Evolutionary conservation across 30 jellyfish, hydroid and myxozoan species (phyloP).

Genomic region (Aurelia aurita): DNA sequence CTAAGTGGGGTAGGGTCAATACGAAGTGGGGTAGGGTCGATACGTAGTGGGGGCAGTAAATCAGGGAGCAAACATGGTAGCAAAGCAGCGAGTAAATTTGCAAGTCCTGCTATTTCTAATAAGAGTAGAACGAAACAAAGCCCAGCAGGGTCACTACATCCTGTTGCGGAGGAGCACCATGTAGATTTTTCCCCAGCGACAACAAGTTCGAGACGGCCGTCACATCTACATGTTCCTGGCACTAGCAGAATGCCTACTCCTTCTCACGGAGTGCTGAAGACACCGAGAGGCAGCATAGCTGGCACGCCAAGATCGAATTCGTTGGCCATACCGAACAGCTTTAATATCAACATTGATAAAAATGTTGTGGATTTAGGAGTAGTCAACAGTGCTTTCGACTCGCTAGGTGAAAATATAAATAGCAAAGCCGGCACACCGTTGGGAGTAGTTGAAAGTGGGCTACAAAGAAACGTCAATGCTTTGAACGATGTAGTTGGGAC

Average conservation of each 20-base stretch:
- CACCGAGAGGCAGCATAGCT: conserved; percentile 17
- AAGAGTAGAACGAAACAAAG: background rate
- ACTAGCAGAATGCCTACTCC: conserved; percentile 23
- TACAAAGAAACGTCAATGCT: background rate
- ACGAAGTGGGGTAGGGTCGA: conserved; percentile 50
- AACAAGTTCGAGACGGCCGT: conserved; percentile 25
- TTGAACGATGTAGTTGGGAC: conserved; percentile 38
- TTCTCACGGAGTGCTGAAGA: conserved; percentile 24
- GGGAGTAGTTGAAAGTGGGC: background rate
- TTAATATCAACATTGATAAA: background rate
- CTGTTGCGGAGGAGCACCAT: background rate
- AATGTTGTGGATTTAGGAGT: background rate
- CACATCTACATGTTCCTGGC: background rate
- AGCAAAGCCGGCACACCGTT: background rate
- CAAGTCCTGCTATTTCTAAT: conserved; percentile 23
- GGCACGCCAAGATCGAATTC: background rate
- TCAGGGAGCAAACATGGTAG: conserved; percentile 19
- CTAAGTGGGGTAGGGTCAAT: conserved; percentile 47
- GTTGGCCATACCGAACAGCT: background rate
- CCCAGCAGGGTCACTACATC: background rate
- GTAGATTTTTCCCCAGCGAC: background rate
- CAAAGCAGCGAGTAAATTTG: conserved; percentile 3
- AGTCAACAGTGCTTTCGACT: background rate
- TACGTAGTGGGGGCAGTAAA: conserved; percentile 30
- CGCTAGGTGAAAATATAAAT: background rate